phyloP scores from a whole-genome alignment of 2,797 vertebrate genomes.

The Pipistrellus pygmaeus region DNA sequence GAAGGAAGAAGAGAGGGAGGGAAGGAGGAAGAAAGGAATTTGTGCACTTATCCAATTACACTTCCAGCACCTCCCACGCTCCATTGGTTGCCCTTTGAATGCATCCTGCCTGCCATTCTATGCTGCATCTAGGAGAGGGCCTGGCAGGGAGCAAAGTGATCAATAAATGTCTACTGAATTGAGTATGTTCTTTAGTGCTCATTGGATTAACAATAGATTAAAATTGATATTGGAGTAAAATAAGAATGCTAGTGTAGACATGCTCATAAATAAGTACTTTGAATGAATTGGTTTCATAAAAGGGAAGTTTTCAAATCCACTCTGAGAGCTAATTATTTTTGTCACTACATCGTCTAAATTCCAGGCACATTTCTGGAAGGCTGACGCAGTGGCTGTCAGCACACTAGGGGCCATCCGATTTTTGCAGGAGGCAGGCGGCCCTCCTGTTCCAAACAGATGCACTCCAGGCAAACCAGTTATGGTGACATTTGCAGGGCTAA shows the following conservation, averaged over 20 bases:
- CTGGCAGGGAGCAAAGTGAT: background rate
- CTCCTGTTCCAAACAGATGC: background rate
- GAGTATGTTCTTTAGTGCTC: background rate
- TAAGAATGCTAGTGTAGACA: background rate
- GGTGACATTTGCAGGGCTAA: background rate
- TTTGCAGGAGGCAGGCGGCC: background rate
- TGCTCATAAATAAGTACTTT: background rate
- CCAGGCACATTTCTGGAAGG: background rate
- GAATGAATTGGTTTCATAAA: background rate
- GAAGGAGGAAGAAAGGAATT: background rate
- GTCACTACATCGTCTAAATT: background rate
- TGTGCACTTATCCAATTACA: accelerated
- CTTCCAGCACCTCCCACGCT: accelerated
- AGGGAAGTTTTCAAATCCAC: background rate
- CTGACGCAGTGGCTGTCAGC: no score
- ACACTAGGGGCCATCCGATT: accelerated
- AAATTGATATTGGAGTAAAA: background rate
- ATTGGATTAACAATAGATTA: background rate
- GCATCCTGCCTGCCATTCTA: accelerated
- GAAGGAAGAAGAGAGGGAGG: background rate
- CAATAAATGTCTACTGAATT: background rate
- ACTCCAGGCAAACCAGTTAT: background rate
- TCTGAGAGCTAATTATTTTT: background rate
- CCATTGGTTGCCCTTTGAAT: accelerated
- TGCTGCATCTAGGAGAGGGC: background rate